phyloP scores from a whole-genome alignment of 2,888 invertebrate genomes.

The Oithona nana region DNA sequence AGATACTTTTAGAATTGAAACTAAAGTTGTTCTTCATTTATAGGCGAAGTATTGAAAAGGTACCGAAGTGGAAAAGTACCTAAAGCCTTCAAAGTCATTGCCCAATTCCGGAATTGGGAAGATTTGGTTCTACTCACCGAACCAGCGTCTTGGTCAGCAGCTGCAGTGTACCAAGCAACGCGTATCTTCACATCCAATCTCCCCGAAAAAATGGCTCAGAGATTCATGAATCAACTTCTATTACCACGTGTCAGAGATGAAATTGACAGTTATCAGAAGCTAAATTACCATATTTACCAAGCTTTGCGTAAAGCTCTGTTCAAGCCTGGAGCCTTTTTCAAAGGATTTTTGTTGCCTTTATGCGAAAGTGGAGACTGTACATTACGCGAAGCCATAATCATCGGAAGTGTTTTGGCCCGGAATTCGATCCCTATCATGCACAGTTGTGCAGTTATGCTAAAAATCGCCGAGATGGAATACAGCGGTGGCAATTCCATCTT shows the following conservation, averaged over 20 bases:
- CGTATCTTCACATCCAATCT: conserved; percentile 92
- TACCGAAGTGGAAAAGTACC: conserved; percentile 93
- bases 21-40: too few relatives aligned
- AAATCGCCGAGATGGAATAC: conserved; percentile 94
- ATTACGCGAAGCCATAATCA: conserved; percentile 79
- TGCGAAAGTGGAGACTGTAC: conserved; percentile 69
- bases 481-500: conserved; percentile 90
- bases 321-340: conserved; percentile 96
- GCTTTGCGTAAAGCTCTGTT: conserved; percentile 74
- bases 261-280: conserved; percentile 74
- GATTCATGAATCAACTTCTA: conserved; percentile 76
- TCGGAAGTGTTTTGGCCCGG: conserved; percentile 73
- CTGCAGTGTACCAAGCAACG: conserved; percentile 89
- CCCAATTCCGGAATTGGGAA: conserved; percentile 81
- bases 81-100: conserved; percentile 93
- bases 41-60: conserved; percentile 36
- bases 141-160: conserved; percentile 91
- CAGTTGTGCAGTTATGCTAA: conserved; percentile 79
- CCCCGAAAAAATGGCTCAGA: conserved; percentile 86
- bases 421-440: conserved; percentile 85
- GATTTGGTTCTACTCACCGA: conserved; percentile 64
- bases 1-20: too few relatives aligned
- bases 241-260: conserved; percentile 70
- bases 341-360: conserved; percentile 48
- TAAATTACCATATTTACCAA: conserved; percentile 91